These are phyloP conservation scores for Cacoxenus indagator DNA, from an alignment of 2,888 invertebrate species.

Conservation along the genomic window DNA sequence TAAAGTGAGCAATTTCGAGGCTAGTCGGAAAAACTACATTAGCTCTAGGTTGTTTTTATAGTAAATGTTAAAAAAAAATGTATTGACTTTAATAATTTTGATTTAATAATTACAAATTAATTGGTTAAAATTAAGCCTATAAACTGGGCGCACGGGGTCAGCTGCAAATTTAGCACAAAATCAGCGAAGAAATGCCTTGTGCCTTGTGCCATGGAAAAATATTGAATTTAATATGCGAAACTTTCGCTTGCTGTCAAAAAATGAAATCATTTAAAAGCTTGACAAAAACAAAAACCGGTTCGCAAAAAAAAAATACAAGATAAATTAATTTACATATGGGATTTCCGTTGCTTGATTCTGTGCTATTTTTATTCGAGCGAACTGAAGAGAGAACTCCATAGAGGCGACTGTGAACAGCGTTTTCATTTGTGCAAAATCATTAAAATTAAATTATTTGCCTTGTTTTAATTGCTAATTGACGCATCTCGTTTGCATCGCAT, in stretches of 20 bases:
- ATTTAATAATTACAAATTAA: too few relatives aligned
- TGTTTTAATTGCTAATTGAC: not conserved
- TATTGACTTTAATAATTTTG: too few relatives aligned
- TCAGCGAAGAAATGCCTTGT: not conserved
- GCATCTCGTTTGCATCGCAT: too few relatives aligned
- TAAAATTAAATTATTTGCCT: not conserved
- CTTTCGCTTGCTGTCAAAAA: constrained; percentile 16
- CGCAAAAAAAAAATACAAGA: constrained; percentile 2
- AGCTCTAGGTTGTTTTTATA: too few relatives aligned
- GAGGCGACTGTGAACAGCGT: not conserved
- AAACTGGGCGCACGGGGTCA: too few relatives aligned
- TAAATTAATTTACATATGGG: constrained; percentile 58
- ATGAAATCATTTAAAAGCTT: constrained; percentile 32
- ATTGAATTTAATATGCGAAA: constrained; percentile 14
- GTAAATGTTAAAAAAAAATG: too few relatives aligned
- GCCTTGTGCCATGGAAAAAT: not conserved
- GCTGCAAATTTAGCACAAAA: too few relatives aligned
- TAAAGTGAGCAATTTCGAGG: too few relatives aligned
- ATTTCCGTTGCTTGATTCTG: constrained; percentile 41
- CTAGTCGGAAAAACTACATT: too few relatives aligned
- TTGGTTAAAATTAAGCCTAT: too few relatives aligned
- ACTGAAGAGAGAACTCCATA: not conserved
- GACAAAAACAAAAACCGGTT: constrained; percentile 50
- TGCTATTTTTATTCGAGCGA: not conserved
- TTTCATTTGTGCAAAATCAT: not conserved